Base-by-base conservation (phyloP, 2,888 invertebrate species). In the Diarsia dahlii region DNA sequence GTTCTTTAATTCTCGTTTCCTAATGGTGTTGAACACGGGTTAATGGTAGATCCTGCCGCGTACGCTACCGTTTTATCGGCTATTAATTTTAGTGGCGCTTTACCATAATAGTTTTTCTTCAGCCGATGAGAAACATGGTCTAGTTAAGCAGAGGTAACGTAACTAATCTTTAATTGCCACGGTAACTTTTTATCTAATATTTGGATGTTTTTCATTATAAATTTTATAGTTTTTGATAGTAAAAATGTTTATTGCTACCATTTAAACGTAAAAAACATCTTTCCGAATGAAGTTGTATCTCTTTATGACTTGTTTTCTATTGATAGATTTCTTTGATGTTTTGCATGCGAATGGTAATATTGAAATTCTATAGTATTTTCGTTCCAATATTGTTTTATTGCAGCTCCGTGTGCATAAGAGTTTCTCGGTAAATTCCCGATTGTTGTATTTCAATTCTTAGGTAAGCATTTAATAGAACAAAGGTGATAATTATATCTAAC, bases 41-140 rank as follows among this genome's bases (percentile, higher is more conserved):
- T 93, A 93, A 94, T 92, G 92, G 93, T 78, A 90, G 86, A 90
- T 91, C 91, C 92, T 90, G 85, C 75, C 87, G 91, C 74, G 89
- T 83, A 85, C 86, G 95, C 96, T 95, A 95, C 96, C 92, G 95
- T 95, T 95, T 95, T 94, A 95, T 95, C 80, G 92, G 89, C 94
- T 92, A 95, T 95, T 94, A 94, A 94, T 92, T 92, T 92, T 85
- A 91, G 91, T 91, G 90, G 84, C 86, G 84, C 84, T 86, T 81
- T 79, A 70, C 56, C 34, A 66, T 78, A 72, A 63, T 52, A 77
- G 64, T 74, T 73, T 73, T 68, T 56, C 50, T 62, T 34, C 9
- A 28, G 13, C 8, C 54, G 10, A 60, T 69, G 45, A 45, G 56
- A 9, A 58, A 10, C 34, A 46, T 58, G 23, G 56, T 63, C 70